Conservation (phyloP, 2,797 vertebrate species). For the Odontamblyopus lacepedii region DNA sequence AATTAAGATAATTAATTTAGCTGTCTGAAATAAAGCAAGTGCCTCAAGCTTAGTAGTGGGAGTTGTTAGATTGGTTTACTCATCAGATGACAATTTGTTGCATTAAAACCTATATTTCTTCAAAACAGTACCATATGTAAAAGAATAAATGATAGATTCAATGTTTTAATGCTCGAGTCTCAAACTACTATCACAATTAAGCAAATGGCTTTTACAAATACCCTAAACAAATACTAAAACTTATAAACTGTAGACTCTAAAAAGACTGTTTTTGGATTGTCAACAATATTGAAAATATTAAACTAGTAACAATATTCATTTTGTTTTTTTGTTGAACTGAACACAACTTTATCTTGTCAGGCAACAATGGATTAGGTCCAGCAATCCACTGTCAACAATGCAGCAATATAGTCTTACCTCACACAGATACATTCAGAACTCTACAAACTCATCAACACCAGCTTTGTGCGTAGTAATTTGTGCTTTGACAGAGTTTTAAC, state of each 20-base stretch:
- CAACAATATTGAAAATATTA: conserved; percentile 3
- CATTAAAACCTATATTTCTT: not conserved
- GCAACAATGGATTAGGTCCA: not conserved
- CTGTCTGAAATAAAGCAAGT: not conserved
- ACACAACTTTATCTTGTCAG: not conserved
- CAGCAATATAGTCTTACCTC: not conserved
- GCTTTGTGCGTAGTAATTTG: not conserved
- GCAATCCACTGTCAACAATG: conserved; percentile 2
- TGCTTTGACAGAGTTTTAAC: conserved; percentile 9
- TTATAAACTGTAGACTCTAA: not conserved
- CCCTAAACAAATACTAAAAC: not conserved
- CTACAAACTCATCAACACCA: too few relatives aligned
- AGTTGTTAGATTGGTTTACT: not conserved
- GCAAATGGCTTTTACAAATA: not conserved
- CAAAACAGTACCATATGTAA: not conserved
- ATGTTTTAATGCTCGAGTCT: not conserved
- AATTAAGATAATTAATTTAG: not conserved
- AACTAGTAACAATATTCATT: conserved; percentile 4
- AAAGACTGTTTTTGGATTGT: not conserved
- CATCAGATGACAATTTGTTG: not conserved
- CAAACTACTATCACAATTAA: conserved; percentile 6
- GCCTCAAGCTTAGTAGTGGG: not conserved
- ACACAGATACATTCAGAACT: conserved; percentile 6
- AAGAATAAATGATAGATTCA: not conserved
- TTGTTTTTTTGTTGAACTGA: not conserved